Conservation (phyloP, 2,113 vertebrate species). For the Dolichotis patagonum region DNA sequence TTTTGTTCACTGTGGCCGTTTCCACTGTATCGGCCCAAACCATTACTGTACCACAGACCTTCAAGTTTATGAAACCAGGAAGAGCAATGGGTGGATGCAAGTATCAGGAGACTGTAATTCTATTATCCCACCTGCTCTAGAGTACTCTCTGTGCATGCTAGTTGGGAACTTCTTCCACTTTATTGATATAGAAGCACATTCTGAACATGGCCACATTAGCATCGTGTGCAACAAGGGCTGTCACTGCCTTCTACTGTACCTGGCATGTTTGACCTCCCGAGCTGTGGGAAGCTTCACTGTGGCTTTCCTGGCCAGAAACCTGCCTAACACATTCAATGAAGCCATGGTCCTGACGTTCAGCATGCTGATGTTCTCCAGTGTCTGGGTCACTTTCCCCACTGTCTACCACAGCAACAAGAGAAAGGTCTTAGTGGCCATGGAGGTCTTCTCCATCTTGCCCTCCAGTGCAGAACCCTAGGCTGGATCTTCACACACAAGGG, state of each 20-base stretch:
- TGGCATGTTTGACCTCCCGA: neutral
- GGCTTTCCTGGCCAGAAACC: neutral
- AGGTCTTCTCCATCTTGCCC: neutral
- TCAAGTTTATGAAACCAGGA: neutral
- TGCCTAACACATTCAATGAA: neutral
- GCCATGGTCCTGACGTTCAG: neutral
- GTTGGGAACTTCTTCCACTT: neutral
- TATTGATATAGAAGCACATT: neutral
- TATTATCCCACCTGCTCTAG: neutral
- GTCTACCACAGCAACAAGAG: neutral
- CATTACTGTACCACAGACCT: neutral
- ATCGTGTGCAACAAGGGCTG: neutral
- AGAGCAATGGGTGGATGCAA: neutral
- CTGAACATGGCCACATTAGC: neutral
- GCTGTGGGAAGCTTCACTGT: neutral
- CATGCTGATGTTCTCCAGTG: neutral
- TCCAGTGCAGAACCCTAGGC: neutral
- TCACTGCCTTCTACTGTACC: neutral
- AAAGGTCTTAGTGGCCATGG: neutral
- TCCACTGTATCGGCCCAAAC: neutral
- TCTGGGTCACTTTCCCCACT: neutral
- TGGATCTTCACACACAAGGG: neutral
- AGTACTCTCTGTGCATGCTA: neutral
- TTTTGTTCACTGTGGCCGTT: neutral
- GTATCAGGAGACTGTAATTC: neutral